Percentiles rank a stretch among this genome's conserved stretches.
These are phyloP conservation scores for Cephalotes varians DNA, from an alignment of 2,888 invertebrate genomes.

Conservation along the genomic window DNA sequence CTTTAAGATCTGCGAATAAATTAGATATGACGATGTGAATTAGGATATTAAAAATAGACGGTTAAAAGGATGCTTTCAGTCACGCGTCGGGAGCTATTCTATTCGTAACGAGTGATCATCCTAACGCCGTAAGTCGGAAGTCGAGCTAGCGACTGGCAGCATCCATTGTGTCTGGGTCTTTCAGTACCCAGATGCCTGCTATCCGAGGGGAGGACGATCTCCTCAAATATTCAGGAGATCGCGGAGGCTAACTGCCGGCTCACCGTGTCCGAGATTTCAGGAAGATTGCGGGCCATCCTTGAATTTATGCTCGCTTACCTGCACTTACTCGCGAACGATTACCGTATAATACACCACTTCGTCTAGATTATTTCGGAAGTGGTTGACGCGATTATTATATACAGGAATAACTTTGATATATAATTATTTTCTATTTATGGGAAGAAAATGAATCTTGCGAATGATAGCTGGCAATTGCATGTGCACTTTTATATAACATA, in stretches of 20 bases:
- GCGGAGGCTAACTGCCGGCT: slow-evolving; percentile 84
- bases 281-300: slow-evolving; percentile 82
- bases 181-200: slow-evolving; percentile 40
- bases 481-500: background rate
- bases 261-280: slow-evolving; percentile 83
- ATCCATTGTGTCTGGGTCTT: slow-evolving; percentile 46
- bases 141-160: slow-evolving; percentile 29
- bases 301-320: slow-evolving; percentile 78
- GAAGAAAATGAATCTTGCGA: background rate
- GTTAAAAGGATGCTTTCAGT: background rate
- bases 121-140: slow-evolving; percentile 15
- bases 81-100: background rate
- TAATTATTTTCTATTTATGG: background rate
- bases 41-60: background rate
- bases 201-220: slow-evolving; percentile 76
- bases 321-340: slow-evolving; percentile 54
- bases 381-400: slow-evolving; percentile 60
- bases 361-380: background rate
- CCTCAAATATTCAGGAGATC: slow-evolving; percentile 85
- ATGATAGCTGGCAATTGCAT: background rate
- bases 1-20: background rate
- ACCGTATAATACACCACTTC: slow-evolving; percentile 17
- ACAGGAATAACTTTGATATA: slow-evolving; percentile 34
- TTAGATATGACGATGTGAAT: background rate
- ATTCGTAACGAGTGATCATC: slow-evolving; percentile 24